Evolutionary conservation across 92 coral and sea anemone genomes (phyloP).

Genomic region (Porites rus): DNA sequence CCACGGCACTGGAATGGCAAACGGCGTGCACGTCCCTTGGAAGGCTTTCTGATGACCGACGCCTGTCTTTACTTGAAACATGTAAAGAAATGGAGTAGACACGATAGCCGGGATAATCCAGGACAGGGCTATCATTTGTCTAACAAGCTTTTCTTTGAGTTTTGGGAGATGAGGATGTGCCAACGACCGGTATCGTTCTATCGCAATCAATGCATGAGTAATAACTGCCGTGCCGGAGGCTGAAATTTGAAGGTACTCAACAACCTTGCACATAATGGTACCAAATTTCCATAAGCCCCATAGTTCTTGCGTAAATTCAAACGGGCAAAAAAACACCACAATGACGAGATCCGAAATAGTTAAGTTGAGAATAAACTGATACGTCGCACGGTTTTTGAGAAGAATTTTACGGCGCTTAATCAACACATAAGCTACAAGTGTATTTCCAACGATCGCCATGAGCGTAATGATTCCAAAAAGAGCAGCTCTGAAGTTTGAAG

Average conservation of each 20-base stretch:
- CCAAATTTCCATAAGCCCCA: constrained; percentile 70
- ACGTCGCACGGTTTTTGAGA: constrained; percentile 42
- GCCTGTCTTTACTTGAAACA: constrained; percentile 24
- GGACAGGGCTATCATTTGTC: constrained; percentile 56
- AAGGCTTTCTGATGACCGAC: background rate
- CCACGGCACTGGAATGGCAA: constrained; percentile 61
- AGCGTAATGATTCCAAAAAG: constrained; percentile 21
- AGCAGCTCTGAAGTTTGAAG: constrained; percentile 15
- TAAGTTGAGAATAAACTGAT: constrained; percentile 45
- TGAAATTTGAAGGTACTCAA: constrained; percentile 71
- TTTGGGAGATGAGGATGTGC: constrained; percentile 68
- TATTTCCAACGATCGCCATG: constrained; percentile 11
- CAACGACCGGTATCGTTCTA: constrained; percentile 76
- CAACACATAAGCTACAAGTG: constrained; percentile 1
- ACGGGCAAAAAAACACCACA: constrained; percentile 48
- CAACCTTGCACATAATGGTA: constrained; percentile 49
- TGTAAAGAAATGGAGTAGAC: constrained; percentile 56
- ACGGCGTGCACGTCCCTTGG: constrained; percentile 44
- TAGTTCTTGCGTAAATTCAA: constrained; percentile 54
- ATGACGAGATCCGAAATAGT: constrained; percentile 57
- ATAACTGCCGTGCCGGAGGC: constrained; percentile 67
- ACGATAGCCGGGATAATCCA: constrained; percentile 65
- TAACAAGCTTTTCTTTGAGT: constrained; percentile 51
- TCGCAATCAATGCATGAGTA: constrained; percentile 74
- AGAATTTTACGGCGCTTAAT: constrained; percentile 14